These are phyloP conservation scores for Ashinkailepas kermadecensis DNA, from an alignment of 2,888 invertebrate species.

Conservation along the genomic window DNA sequence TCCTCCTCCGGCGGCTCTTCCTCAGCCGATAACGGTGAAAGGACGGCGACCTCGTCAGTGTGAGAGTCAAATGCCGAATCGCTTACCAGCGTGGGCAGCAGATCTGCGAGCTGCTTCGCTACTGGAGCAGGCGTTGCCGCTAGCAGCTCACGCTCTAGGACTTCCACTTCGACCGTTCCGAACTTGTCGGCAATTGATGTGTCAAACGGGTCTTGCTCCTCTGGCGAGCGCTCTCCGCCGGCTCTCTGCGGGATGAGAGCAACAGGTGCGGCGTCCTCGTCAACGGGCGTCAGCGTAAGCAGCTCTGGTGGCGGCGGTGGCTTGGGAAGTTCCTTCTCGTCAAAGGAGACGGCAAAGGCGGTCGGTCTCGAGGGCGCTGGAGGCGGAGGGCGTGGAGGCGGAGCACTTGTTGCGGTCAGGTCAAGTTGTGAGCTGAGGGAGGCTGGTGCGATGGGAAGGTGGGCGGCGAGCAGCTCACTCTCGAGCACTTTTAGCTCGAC, in stretches of 20 bases:
- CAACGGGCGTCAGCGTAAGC: constrained; percentile 23
- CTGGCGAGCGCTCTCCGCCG: constrained; percentile 37
- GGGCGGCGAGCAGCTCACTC: constrained; percentile 49
- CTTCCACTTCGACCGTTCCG: constrained; percentile 67
- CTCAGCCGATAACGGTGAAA: neutral
- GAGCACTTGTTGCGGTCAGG: constrained; percentile 25
- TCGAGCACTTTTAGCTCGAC: constrained; percentile 53
- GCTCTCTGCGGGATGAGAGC: constrained; percentile 61
- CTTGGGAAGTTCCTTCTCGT: constrained; percentile 27
- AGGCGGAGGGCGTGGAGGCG: constrained; percentile 28
- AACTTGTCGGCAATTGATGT: constrained; percentile 66
- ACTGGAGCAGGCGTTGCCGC: constrained; percentile 37
- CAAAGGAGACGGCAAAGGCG: constrained; percentile 28
- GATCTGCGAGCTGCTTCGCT: neutral
- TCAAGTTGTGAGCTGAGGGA: constrained; percentile 41
- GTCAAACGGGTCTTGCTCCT: constrained; percentile 69
- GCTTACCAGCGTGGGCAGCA: neutral
- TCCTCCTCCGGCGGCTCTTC: neutral
- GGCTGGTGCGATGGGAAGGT: constrained; percentile 34
- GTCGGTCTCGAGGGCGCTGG: constrained; percentile 27
- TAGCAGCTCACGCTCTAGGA: constrained; percentile 63
- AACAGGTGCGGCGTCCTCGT: constrained; percentile 45
- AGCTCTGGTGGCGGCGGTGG: constrained; percentile 26
- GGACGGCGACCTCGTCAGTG: neutral
- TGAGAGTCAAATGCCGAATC: neutral